Conservation (phyloP, 2,113 vertebrate genomes). For the Globicephala melas region DNA sequence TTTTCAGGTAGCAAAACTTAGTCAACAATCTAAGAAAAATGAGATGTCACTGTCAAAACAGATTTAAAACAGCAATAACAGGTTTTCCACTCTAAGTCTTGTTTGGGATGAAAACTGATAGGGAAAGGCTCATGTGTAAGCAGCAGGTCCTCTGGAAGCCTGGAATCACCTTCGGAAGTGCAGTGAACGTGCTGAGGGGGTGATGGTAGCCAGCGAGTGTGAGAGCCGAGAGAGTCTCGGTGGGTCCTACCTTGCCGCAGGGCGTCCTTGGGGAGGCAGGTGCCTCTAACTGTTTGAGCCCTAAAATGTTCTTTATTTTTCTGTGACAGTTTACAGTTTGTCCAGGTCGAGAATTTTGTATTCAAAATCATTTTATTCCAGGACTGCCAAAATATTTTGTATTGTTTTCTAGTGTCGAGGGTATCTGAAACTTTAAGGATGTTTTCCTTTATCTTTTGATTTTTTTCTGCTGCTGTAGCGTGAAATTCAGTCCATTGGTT, state of each 20-base stretch:
- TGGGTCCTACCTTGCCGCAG: neutral
- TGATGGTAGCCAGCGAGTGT: neutral
- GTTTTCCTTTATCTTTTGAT: neutral
- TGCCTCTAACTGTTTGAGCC: neutral
- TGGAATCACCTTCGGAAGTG: neutral
- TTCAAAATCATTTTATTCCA: neutral
- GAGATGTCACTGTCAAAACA: neutral
- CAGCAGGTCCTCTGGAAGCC: neutral
- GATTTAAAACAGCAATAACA: neutral
- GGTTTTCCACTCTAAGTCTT: neutral
- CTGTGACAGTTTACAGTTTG: neutral
- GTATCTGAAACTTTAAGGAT: neutral
- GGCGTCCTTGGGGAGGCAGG: neutral
- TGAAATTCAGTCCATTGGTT: neutral
- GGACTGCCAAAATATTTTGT: neutral
- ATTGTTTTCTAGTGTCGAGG: neutral
- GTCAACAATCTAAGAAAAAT: neutral
- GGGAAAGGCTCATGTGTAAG: neutral
- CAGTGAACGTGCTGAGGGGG: neutral
- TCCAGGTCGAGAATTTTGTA: neutral
- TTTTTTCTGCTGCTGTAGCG: neutral
- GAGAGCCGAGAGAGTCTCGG: neutral
- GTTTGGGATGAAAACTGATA: neutral
- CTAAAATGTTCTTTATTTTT: neutral
- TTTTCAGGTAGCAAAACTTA: neutral